A percentile compares a stretch with the other conserved stretches of the same genome.
Conservation (phyloP, 1,140 invertebrate genomes). For the Leptopilina boulardi region DNA sequence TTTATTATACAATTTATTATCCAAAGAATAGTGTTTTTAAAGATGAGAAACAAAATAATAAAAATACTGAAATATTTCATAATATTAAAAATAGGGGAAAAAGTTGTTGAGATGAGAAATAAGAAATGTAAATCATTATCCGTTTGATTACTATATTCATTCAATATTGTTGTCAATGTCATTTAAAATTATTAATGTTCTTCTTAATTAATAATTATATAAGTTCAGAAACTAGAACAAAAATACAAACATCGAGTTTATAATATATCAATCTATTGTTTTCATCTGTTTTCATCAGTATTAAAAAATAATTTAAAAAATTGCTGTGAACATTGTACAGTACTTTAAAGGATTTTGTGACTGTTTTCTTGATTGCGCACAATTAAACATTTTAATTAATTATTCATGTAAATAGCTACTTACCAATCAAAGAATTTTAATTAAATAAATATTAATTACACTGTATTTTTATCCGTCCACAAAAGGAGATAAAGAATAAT, state of each 20-base stretch:
- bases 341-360: background rate
- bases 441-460: background rate
- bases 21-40: too few species aligned
- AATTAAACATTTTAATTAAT: background rate
- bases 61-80: background rate
- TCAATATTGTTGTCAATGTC: slow-evolving; percentile 5
- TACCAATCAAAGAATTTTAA: background rate
- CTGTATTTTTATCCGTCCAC: slow-evolving; percentile 46
- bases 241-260: background rate
- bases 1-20: too few species aligned
- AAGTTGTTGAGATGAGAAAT: background rate
- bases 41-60: too few species aligned
- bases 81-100: background rate
- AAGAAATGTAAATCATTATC: background rate
- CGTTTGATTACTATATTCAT: background rate
- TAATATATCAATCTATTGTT: background rate
- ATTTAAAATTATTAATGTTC: background rate
- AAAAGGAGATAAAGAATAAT: slow-evolving; percentile 57
- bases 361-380: background rate
- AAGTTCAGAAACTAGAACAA: background rate
- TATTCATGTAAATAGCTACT: background rate
- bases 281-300: background rate
- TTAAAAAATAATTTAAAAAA: background rate
- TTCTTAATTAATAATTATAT: background rate
- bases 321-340: background rate